Percentiles rank a stretch among this genome's conserved stretches.
These are phyloP conservation scores for Apodemus speciosus DNA, from an alignment of 2,113 vertebrate genomes.

Conservation along the genomic window DNA sequence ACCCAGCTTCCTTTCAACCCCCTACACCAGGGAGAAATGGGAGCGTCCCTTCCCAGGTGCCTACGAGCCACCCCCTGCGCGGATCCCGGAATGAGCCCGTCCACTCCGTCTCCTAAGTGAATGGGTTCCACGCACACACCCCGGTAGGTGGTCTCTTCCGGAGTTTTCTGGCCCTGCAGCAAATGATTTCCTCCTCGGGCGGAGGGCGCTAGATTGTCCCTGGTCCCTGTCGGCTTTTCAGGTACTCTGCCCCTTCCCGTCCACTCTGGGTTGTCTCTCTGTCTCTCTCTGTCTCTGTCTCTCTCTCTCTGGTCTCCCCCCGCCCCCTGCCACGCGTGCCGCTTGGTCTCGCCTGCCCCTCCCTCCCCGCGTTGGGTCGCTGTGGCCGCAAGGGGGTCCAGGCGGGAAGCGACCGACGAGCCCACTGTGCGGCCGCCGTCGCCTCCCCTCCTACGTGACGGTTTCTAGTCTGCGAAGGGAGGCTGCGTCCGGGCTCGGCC, in stretches of 20 bases:
- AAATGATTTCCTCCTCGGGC: conserved; percentile 6
- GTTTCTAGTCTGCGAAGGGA: not conserved
- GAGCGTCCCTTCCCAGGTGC: conserved; percentile 20
- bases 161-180: not conserved
- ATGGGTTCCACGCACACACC: not conserved
- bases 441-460: not conserved
- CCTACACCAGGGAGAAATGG: conserved; percentile 25
- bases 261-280: conserved; percentile 3
- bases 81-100: conserved; percentile 50
- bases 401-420: conserved; percentile 15
- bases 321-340: not conserved
- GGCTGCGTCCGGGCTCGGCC: not conserved
- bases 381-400: not conserved
- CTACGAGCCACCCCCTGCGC: not conserved
- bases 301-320: not conserved
- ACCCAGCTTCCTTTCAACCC: not conserved
- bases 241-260: not conserved
- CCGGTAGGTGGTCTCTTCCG: not conserved
- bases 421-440: not conserved
- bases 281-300: no score
- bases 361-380: not conserved
- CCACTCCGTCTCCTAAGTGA: conserved; percentile 58
- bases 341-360: conserved; percentile 21
- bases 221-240: not conserved
- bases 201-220: not conserved